Percentiles rank a stretch among this genome's conserved stretches.
These are phyloP conservation scores for Menura novaehollandiae DNA, from an alignment of 2,113 vertebrate species.

Conservation along the genomic window DNA sequence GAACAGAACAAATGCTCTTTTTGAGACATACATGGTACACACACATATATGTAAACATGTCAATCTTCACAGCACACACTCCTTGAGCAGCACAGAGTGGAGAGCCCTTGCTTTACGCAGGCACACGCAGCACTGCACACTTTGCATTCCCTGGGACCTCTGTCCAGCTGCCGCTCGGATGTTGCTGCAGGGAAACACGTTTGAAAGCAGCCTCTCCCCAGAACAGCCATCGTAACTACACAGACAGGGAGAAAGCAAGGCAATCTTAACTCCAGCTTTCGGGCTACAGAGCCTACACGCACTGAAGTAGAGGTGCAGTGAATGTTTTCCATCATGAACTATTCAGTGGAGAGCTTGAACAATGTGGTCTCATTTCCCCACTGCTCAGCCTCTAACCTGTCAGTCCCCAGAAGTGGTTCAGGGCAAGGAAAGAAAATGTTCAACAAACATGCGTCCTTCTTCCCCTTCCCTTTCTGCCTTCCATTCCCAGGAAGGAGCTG, in stretches of 20 bases:
- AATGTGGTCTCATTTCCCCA: background rate
- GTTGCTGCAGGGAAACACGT: accelerated
- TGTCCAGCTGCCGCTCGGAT: accelerated
- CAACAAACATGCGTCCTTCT: accelerated
- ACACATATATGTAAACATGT: accelerated
- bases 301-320: background rate
- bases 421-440: background rate
- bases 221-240: accelerated
- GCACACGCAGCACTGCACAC: accelerated
- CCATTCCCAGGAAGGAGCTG: background rate
- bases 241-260: background rate
- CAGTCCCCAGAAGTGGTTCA: background rate
- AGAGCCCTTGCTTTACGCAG: background rate
- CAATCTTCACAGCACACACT: background rate
- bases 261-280: background rate
- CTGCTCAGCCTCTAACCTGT: background rate
- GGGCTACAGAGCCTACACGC: background rate
- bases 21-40: background rate
- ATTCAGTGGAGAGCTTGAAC: background rate
- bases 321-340: background rate
- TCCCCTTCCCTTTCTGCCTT: background rate
- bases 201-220: background rate
- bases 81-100: accelerated
- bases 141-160: background rate
- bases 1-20: background rate